A percentile compares a stretch with the other conserved stretches of the same genome.
Conservation (phyloP, 2,888 invertebrate genomes). For the Mesorhabditis belari region DNA sequence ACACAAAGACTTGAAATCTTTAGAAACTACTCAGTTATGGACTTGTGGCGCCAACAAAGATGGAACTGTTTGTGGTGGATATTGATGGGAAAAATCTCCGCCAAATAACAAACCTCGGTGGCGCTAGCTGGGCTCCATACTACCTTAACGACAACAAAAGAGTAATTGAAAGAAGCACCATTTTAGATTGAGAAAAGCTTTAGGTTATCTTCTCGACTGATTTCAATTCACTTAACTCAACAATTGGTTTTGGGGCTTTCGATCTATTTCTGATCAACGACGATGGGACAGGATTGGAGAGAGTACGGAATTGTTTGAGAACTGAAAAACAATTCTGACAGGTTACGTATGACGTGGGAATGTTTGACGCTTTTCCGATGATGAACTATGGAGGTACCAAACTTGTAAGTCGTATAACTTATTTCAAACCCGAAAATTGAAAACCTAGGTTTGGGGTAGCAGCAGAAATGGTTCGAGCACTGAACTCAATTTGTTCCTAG, state of each 20-base stretch:
- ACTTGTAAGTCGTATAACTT: constrained; percentile 11
- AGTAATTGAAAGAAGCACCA: too few relatives aligned
- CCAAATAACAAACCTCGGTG: constrained; percentile 41
- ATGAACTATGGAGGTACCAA: constrained; percentile 42
- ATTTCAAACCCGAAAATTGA: not conserved
- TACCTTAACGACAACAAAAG: constrained; percentile 40
- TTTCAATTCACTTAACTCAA: constrained; percentile 5
- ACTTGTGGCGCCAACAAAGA: constrained; percentile 42
- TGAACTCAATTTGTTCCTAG: constrained; percentile 45
- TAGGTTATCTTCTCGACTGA: constrained; percentile 27
- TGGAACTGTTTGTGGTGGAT: constrained; percentile 46
- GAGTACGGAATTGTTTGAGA: constrained; percentile 7
- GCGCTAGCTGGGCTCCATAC: constrained; percentile 50
- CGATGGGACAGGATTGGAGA: constrained; percentile 38
- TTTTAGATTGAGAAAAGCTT: not conserved
- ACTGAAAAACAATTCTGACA: constrained; percentile 1
- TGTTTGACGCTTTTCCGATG: constrained; percentile 50
- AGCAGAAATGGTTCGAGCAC: constrained; percentile 27
- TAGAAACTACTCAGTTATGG: constrained; percentile 22
- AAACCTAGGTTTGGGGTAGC: constrained; percentile 38
- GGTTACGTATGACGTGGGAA: constrained; percentile 33
- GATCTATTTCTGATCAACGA: constrained; percentile 39
- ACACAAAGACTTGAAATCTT: too few relatives aligned
- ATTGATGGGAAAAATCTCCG: constrained; percentile 32
- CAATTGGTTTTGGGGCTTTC: constrained; percentile 40